These are phyloP conservation scores for Pediacus dermestoides DNA, from an alignment of 2,888 invertebrate species.

Conservation along the genomic window DNA sequence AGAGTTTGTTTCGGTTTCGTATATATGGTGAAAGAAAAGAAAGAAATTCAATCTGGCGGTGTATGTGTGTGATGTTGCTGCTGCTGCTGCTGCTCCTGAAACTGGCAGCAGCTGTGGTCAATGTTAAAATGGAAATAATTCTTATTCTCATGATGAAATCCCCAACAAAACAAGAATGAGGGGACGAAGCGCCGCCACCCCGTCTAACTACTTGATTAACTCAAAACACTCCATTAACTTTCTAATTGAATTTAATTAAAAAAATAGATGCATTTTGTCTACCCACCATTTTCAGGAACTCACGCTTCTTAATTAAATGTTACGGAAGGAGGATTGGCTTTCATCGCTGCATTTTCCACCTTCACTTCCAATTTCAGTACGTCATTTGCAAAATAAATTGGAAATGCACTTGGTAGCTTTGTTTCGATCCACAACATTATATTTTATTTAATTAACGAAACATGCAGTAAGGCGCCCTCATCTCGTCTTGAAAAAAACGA, in stretches of 20 bases:
- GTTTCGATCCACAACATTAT: no score
- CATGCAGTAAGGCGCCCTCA: no score
- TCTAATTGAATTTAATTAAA: constrained; percentile 40
- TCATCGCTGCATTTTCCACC: constrained; percentile 7
- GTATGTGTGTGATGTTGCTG: no score
- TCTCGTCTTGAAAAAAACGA: constrained; percentile 12
- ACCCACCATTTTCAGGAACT: constrained; percentile 24
- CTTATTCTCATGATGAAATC: constrained; percentile 28
- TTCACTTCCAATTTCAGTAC: constrained; percentile 3
- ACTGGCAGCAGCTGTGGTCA: constrained; percentile 37
- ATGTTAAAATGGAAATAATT: constrained; percentile 40
- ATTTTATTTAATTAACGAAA: no score
- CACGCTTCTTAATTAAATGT: constrained; percentile 38
- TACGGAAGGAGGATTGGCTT: constrained; percentile 22
- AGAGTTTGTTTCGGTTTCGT: constrained; percentile 26
- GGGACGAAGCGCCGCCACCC: constrained; percentile 26
- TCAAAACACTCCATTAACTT: constrained; percentile 41
- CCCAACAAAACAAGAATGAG: constrained; percentile 22
- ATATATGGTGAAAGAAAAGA: constrained; percentile 17
- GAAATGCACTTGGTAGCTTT: no score
- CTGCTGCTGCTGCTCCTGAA: no score
- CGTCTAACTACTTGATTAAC: constrained; percentile 39
- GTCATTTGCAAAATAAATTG: no score
- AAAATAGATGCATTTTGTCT: constrained; percentile 23
- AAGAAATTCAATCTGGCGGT: constrained; percentile 35